Evolutionary conservation across 2,113 vertebrate genomes (phyloP).

Genomic region (Agelaius tricolor): DNA sequence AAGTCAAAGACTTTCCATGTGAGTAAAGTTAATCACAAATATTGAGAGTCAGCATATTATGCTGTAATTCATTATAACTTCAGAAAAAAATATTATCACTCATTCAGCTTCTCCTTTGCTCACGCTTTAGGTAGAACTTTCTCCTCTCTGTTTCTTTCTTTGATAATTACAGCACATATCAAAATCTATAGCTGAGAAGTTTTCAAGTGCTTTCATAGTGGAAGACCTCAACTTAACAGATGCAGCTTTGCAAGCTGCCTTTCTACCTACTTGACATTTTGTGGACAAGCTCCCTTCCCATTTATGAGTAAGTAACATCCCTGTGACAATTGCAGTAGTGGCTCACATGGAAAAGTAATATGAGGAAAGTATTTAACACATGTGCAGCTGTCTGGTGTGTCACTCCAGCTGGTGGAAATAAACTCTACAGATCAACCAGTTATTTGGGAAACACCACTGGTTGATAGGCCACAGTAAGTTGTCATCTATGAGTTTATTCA

Average conservation of each 20-base stretch:
- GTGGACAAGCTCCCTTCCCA: neutral
- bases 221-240: neutral
- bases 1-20: neutral
- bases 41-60: neutral
- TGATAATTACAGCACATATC: accelerated
- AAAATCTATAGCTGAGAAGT: neutral
- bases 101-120: neutral
- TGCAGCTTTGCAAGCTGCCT: neutral
- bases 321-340: neutral
- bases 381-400: constrained; percentile 54
- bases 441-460: neutral
- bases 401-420: constrained; percentile 9
- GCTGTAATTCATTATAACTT: neutral
- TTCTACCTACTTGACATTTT: constrained; percentile 1
- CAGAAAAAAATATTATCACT: neutral
- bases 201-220: neutral
- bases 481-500: neutral
- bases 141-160: neutral
- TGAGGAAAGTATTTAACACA: neutral
- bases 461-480: neutral
- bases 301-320: neutral
- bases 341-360: constrained; percentile 28
- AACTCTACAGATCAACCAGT: neutral
- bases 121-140: neutral
- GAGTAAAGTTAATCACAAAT: neutral